A percentile compares a stretch with the other conserved stretches of the same genome.
Evolutionary conservation across 2,113 vertebrate species (phyloP).

Genomic region (Callipepla californica): DNA sequence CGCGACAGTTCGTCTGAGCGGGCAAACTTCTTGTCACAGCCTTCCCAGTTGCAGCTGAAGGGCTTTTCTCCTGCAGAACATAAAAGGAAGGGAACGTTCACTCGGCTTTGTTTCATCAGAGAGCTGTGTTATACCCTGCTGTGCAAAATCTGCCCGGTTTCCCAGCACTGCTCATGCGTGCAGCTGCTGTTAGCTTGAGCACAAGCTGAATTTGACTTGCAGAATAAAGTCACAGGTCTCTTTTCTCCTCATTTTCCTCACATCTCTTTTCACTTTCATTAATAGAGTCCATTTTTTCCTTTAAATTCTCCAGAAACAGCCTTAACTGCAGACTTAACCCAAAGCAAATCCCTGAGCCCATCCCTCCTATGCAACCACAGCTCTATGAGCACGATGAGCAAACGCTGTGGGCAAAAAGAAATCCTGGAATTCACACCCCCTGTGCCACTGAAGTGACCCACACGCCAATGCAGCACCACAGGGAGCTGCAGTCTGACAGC

Average conservation of each 20-base stretch:
- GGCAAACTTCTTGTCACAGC: constrained; percentile 96
- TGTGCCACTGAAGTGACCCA: background rate
- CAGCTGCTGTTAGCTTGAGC: background rate
- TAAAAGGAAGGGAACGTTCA: background rate
- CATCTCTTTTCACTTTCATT: background rate
- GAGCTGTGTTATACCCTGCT: background rate
- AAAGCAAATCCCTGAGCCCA: background rate
- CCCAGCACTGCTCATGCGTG: background rate
- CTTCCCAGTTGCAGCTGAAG: constrained; percentile 95
- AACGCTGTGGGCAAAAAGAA: background rate
- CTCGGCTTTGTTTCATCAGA: background rate
- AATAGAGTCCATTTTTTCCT: background rate
- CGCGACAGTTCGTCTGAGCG: constrained; percentile 96
- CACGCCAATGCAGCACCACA: background rate
- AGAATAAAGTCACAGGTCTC: accelerated
- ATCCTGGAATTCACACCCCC: background rate
- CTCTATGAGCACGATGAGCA: background rate
- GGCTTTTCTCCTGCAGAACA: constrained; percentile 92
- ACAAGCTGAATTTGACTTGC: background rate
- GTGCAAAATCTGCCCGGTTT: background rate
- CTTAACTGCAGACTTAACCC: background rate
- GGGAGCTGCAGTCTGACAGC: accelerated
- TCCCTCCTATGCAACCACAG: background rate
- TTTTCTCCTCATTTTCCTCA: background rate
- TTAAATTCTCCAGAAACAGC: background rate